These are phyloP conservation scores for Caenorhabditis uteleia DNA, from an alignment of 2,888 invertebrate species.

Conservation along the genomic window DNA sequence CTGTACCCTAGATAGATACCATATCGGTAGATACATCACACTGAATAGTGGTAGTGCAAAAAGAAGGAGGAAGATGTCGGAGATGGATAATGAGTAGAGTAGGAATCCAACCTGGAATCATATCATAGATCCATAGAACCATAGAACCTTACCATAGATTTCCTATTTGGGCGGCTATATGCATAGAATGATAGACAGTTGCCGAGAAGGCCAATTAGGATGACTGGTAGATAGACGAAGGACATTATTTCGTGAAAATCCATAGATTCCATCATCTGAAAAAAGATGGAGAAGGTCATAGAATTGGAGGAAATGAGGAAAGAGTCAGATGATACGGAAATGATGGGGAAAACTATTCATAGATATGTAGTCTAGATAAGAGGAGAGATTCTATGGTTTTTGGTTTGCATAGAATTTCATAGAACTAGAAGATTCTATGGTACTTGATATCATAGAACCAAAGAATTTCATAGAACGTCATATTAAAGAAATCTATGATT, in stretches of 20 bases:
- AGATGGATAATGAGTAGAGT: conserved; percentile 28
- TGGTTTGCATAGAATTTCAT: no score
- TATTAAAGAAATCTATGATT: no score
- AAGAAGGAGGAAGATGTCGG: conserved; percentile 32
- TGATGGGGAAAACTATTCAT: no score
- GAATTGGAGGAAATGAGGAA: no score
- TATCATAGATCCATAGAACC: not conserved
- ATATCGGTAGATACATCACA: conserved; percentile 38
- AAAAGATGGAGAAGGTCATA: no score
- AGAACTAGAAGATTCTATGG: no score
- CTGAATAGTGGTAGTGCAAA: conserved; percentile 36
- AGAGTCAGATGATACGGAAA: no score
- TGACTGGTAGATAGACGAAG: conserved; percentile 30
- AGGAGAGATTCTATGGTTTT: no score
- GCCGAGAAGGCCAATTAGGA: conserved; percentile 29
- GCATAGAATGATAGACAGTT: conserved; percentile 30
- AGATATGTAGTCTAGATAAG: no score
- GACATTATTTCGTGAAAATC: conserved; percentile 37
- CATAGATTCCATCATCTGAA: conserved; percentile 26
- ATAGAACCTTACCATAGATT: conserved; percentile 23
- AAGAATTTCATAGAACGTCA: no score
- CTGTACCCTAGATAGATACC: conserved; percentile 9
- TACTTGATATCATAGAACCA: no score
- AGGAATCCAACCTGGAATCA: conserved; percentile 31
- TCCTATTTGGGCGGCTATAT: conserved; percentile 28